Conservation (phyloP, 2,888 invertebrate genomes). For the Lysandra coridon region DNA sequence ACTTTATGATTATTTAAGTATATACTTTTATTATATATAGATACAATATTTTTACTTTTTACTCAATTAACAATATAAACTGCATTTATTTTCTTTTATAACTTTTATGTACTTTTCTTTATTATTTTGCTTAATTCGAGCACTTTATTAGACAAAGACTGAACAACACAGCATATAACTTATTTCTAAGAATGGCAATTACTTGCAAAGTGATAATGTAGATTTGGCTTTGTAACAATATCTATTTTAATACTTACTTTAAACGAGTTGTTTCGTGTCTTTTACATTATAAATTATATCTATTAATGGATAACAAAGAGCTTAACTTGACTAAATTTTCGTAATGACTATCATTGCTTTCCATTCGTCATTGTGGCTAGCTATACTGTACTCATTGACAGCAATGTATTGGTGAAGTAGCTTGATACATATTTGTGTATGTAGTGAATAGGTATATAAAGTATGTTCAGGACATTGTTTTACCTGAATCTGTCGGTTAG, state of each 20-base stretch:
- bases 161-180: neutral
- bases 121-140: neutral
- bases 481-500: constrained; percentile 38
- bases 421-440: neutral
- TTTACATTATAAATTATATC: neutral
- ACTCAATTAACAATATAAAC: neutral
- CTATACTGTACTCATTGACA: constrained; percentile 16
- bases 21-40: neutral
- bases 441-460: constrained; percentile 1
- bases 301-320: constrained; percentile 3
- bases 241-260: neutral
- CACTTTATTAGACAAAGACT: constrained; percentile 23
- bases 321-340: constrained; percentile 19
- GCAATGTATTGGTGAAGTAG: constrained; percentile 16
- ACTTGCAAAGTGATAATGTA: constrained; percentile 21
- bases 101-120: neutral
- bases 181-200: constrained; percentile 10
- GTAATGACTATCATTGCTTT: constrained; percentile 19
- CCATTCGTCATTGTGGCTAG: constrained; percentile 17
- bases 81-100: constrained; percentile 3
- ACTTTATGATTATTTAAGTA: neutral
- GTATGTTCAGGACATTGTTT: constrained; percentile 49
- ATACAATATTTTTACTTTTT: neutral
- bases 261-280: neutral
- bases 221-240: constrained; percentile 10